A percentile compares a stretch with the other conserved stretches of the same genome.
Evolutionary conservation across 2,888 invertebrate genomes (phyloP).

Genomic region (Lagria hirta): DNA sequence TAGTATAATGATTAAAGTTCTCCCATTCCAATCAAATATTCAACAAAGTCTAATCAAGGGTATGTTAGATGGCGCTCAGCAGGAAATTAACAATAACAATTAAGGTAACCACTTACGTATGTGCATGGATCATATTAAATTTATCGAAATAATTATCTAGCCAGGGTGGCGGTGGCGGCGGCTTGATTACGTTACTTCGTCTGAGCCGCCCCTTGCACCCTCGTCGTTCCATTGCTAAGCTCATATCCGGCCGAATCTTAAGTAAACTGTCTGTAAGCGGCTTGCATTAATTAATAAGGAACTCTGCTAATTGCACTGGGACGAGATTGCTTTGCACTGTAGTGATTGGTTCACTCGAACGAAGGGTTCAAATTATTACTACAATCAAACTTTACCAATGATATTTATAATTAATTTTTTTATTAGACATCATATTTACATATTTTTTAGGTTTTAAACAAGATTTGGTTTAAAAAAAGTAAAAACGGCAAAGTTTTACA

Average conservation of each 20-base stretch:
- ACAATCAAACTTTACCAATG: slow-evolving; percentile 33
- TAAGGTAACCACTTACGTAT: slow-evolving; percentile 50
- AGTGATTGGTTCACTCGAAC: slow-evolving; percentile 44
- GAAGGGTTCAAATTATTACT: slow-evolving; percentile 44
- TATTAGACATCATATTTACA: too few species aligned
- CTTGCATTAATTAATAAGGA: slow-evolving; percentile 56
- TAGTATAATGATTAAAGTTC: neutral
- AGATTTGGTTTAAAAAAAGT: too few species aligned
- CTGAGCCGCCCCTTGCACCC: slow-evolving; percentile 15
- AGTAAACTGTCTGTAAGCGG: slow-evolving; percentile 54
- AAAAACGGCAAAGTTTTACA: too few species aligned
- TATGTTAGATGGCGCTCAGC: slow-evolving; percentile 26
- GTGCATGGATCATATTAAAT: slow-evolving; percentile 53
- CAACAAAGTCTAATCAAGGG: slow-evolving; percentile 35
- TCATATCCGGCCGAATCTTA: slow-evolving; percentile 52
- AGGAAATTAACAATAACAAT: slow-evolving; percentile 54
- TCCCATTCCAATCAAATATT: slow-evolving; percentile 33
- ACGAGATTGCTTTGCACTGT: slow-evolving; percentile 45
- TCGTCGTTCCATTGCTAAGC: slow-evolving; percentile 34
- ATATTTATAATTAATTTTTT: slow-evolving; percentile 12
- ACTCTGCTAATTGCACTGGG: slow-evolving; percentile 54
- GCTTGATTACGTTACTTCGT: slow-evolving; percentile 45
- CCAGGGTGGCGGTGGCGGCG: slow-evolving; percentile 44
- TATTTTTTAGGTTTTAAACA: too few species aligned
- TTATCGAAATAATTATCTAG: slow-evolving; percentile 54